Base-by-base conservation (phyloP, 2,113 vertebrate genomes). In the Pseudolaguvia tuberculata region DNA sequence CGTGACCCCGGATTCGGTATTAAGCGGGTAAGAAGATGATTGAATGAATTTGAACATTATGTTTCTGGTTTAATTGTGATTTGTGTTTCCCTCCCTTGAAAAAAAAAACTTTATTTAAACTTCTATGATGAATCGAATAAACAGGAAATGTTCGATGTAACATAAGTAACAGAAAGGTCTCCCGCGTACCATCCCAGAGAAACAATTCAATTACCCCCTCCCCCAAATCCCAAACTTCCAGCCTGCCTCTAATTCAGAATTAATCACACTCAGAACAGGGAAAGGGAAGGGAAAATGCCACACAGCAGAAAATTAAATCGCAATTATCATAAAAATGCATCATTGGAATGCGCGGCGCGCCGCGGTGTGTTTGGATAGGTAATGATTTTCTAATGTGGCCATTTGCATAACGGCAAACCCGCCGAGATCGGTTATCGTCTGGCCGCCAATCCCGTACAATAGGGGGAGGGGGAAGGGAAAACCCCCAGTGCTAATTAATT, bases 241-340 rank as follows among this genome's bases (percentile, higher is more conserved):
- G 91, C 90, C 91, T 91, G 92, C 94, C 3, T 94, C 90, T 93
- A 94, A 98, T 92, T 94, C 90, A 90, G 93, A 95, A 95, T 97
- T 95, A 96, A 94, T 96, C 95, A 94, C 89, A 88, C 91, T 94
- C 92, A 92, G 89, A 92, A 88, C 89, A 91, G 86, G 89, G 87
- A 92, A 95, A 56, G 51, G 29, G n/a, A n/a, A 31, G 52, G 65
- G 27, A 27, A 15, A 14, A 10, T 59, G 70, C 91, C 87, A 87
- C 80, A 88, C 94, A 94, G 94, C 91, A 91, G 91, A 85, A 72
- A 94, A 94, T 95, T 95, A 94, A 95, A 93, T 95, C 92, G 93
- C 94, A 96, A 98, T 98, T 97, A 98, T 98, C 94, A 97, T 98
- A 96, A 98, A 98, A 96, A 27, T 96, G 94, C 94, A 96, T 98